Percentiles rank a stretch among this genome's conserved stretches.
phyloP scores from a whole-genome alignment of 2,797 vertebrate genomes.

The Takifugu ocellatus region DNA sequence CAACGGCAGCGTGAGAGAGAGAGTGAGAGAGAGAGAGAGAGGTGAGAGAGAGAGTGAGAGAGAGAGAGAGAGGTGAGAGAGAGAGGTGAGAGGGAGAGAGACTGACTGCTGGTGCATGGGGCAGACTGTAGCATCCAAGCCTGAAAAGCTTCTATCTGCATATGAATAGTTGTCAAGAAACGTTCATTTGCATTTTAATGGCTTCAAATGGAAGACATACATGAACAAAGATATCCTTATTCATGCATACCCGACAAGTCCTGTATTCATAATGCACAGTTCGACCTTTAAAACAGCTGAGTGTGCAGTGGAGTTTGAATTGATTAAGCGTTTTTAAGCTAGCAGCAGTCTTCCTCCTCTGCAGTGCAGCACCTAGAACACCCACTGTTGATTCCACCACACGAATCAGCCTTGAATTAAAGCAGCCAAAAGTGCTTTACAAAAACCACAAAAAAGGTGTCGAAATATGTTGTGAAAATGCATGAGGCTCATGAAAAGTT shows the following conservation, averaged over 20 bases:
- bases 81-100: not conserved
- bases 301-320: constrained; percentile 10
- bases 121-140: constrained; percentile 29
- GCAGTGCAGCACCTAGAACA: no score
- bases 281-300: constrained; percentile 15
- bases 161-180: constrained; percentile 54
- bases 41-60: no score
- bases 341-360: not conserved
- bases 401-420: not conserved
- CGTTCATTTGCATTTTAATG: constrained; percentile 56
- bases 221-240: constrained; percentile 44
- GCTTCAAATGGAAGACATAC: constrained; percentile 42
- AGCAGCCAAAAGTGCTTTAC: constrained; percentile 15
- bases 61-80: not conserved
- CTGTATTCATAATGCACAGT: constrained; percentile 14
- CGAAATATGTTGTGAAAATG: no score
- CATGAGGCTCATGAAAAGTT: no score
- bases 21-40: no score
- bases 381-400: no score
- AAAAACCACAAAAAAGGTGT: constrained; percentile 20
- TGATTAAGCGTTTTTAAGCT: constrained; percentile 15
- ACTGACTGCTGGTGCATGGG: constrained; percentile 36
- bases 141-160: constrained; percentile 53
- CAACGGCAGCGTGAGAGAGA: constrained; percentile 11
- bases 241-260: constrained; percentile 32